Evolutionary conservation across 2,797 vertebrate genomes (phyloP).

Genomic region (Aulostomus chinensis): DNA sequence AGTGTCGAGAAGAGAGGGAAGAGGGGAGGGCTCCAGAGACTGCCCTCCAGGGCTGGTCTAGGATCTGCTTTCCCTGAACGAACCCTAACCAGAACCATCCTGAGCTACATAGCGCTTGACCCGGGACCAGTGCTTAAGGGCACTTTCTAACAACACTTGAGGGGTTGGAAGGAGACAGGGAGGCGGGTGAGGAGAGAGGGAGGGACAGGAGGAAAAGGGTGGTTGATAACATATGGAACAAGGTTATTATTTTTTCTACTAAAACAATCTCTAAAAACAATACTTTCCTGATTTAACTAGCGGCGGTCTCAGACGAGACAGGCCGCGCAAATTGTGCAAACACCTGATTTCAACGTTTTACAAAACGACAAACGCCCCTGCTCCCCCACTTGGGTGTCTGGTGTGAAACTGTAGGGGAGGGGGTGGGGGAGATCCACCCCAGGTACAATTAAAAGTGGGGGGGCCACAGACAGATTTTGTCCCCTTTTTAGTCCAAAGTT

Average conservation of each 20-base stretch:
- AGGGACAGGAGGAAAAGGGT: constrained; percentile 33
- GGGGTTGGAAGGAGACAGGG: constrained; percentile 13
- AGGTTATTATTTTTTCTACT: constrained; percentile 74
- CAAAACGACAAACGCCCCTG: constrained; percentile 64
- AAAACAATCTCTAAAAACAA: constrained; percentile 85
- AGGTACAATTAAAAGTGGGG: constrained; percentile 34
- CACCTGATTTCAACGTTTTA: constrained; percentile 84
- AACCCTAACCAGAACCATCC: constrained; percentile 77
- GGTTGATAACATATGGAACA: constrained; percentile 72
- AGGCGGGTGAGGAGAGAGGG: constrained; percentile 18
- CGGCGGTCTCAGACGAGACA: constrained; percentile 57
- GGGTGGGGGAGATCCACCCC: constrained; percentile 23
- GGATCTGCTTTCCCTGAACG: constrained; percentile 82
- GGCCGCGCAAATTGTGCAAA: constrained; percentile 83
- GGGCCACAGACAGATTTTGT: constrained; percentile 45
- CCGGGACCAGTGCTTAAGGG: constrained; percentile 83
- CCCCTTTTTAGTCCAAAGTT: constrained; percentile 64
- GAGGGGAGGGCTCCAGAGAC: constrained; percentile 77
- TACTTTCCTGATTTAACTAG: constrained; percentile 86
- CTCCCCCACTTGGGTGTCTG: constrained; percentile 61
- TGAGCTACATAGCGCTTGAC: constrained; percentile 81
- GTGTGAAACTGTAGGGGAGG: constrained; percentile 49
- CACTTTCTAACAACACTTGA: constrained; percentile 81
- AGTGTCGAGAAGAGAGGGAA: constrained; percentile 71
- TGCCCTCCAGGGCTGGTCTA: constrained; percentile 82